Conservation (phyloP, 2,888 invertebrate species). For the Geophilus truncorum region DNA sequence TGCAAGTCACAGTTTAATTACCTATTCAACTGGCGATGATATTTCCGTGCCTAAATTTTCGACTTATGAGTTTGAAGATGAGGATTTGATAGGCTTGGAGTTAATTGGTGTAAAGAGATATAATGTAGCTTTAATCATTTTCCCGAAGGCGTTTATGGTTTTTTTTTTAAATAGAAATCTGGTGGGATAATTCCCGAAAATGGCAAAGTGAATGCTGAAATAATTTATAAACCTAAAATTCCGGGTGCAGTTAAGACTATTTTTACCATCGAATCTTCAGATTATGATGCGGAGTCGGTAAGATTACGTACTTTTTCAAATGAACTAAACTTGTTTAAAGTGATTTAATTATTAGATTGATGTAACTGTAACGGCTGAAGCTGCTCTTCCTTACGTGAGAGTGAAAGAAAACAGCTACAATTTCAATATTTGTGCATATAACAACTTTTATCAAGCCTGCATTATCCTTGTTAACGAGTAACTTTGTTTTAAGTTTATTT, state of each 20-base stretch:
- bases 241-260: not conserved
- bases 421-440: not conserved
- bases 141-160: no score
- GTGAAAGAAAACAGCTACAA: conserved; percentile 1
- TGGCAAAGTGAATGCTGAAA: not conserved
- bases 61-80: not conserved
- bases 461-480: not conserved
- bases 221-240: not conserved
- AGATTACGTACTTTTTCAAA: not conserved
- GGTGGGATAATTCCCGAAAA: not conserved
- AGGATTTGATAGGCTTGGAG: not conserved
- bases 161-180: not conserved
- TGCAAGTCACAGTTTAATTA: not conserved
- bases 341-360: not conserved
- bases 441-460: not conserved
- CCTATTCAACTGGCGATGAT: not conserved
- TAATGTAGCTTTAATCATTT: not conserved
- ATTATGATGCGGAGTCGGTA: not conserved
- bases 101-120: not conserved
- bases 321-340: not conserved
- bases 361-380: not conserved
- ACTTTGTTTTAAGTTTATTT: not conserved
- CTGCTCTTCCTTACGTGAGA: not conserved
- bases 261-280: not conserved
- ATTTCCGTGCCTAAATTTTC: not conserved